phyloP scores from a whole-genome alignment of 2,797 vertebrate genomes.

The Pseudochirops cupreus region DNA sequence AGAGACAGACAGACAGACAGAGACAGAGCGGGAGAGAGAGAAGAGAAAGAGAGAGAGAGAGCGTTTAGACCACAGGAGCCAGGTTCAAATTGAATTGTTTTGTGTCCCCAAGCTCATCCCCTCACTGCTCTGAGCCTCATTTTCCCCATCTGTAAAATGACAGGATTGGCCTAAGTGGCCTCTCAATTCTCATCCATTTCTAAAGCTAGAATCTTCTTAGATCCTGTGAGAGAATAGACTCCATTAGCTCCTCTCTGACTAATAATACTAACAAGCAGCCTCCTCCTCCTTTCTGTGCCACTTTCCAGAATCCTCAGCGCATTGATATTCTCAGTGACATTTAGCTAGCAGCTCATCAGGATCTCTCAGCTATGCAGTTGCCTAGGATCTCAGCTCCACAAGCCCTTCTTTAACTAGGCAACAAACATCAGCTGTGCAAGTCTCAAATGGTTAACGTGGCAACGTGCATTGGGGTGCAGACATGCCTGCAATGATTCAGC shows the following conservation, averaged over 20 bases:
- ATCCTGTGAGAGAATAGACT: constrained; percentile 28
- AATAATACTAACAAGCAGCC: constrained; percentile 13
- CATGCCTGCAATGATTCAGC: constrained; percentile 52
- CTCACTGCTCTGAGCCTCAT: background rate
- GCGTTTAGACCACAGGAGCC: background rate
- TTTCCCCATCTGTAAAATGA: background rate
- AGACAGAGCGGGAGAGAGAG: too few species aligned
- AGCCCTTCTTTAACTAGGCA: constrained; percentile 65
- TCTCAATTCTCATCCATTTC: background rate
- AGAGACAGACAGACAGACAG: too few species aligned
- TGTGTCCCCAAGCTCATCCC: background rate
- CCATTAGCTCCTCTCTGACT: background rate
- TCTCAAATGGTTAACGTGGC: constrained; percentile 24
- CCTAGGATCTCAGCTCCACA: constrained; percentile 70
- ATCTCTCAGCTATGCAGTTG: constrained; percentile 66
- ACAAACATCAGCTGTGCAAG: constrained; percentile 61
- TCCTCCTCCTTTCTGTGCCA: constrained; percentile 25
- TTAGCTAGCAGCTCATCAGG: constrained; percentile 70
- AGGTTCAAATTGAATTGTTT: background rate
- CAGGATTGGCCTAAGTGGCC: background rate
- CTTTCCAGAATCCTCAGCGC: constrained; percentile 53
- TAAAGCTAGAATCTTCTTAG: background rate
- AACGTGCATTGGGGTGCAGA: constrained; percentile 27
- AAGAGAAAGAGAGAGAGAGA: too few species aligned
- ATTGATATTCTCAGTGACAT: constrained; percentile 65